These are phyloP conservation scores for Drosophila trapezifrons DNA, from an alignment of 1,140 invertebrate genomes.

Conservation along the genomic window DNA sequence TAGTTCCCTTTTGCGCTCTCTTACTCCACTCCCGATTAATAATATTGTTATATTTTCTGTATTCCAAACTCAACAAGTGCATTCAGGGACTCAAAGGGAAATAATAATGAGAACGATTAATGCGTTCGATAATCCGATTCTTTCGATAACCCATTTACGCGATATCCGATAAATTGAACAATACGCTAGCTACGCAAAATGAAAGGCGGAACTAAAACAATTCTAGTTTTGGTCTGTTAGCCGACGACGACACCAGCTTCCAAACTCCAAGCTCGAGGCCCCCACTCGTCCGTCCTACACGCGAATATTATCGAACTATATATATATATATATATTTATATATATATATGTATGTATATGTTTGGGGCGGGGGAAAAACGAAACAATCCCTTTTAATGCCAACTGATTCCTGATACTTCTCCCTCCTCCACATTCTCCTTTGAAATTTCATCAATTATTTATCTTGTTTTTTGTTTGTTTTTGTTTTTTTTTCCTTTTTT, in stretches of 20 bases:
- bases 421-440: not conserved
- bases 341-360: not conserved
- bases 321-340: constrained; percentile 1
- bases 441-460: not conserved
- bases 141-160: constrained; percentile 7
- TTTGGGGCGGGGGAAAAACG: not conserved
- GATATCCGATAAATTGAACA: constrained; percentile 27
- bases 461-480: not conserved
- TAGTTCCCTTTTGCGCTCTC: constrained; percentile 29
- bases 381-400: constrained; percentile 19
- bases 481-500: not conserved
- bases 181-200: constrained; percentile 45
- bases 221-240: constrained; percentile 40
- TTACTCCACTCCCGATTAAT: constrained; percentile 10
- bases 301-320: constrained; percentile 24
- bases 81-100: constrained; percentile 44
- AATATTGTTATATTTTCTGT: constrained; percentile 26
- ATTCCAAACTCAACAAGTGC: constrained; percentile 64
- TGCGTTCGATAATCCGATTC: constrained; percentile 10
- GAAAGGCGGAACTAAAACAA: constrained; percentile 25
- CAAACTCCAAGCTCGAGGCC: constrained; percentile 41
- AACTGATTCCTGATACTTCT: constrained; percentile 17
- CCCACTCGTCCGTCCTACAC: constrained; percentile 1
- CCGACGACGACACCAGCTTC: not conserved
- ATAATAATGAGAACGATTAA: constrained; percentile 15